Conservation (phyloP, 2,888 invertebrate genomes). For the Ernsta delagoae region DNA sequence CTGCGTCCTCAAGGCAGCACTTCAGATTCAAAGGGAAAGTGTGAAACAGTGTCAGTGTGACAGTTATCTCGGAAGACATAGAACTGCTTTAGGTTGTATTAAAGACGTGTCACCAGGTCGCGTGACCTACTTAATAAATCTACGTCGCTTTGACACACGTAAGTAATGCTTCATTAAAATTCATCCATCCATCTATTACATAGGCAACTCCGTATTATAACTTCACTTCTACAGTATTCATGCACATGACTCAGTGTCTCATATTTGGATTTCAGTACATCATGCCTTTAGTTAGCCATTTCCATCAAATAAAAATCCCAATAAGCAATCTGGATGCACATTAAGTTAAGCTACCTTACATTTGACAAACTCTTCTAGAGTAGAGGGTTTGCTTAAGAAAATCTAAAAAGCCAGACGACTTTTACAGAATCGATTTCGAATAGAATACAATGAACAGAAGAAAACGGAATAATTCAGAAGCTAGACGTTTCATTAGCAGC, state of each 20-base stretch:
- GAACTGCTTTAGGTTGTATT: constrained; percentile 27
- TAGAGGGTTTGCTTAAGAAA: too few relatives aligned
- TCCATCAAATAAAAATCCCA: neutral
- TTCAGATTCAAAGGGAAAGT: constrained; percentile 13
- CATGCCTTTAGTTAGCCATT: neutral
- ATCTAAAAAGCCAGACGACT: too few relatives aligned
- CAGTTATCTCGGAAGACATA: constrained; percentile 28
- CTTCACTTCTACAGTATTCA: too few relatives aligned
- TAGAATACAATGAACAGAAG: neutral
- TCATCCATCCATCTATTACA: too few relatives aligned
- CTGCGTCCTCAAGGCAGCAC: constrained; percentile 19
- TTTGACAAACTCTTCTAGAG: too few relatives aligned
- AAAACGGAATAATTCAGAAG: neutral
- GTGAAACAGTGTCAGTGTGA: constrained; percentile 33
- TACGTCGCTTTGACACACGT: constrained; percentile 4
- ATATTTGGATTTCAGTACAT: too few relatives aligned
- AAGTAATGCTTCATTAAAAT: neutral
- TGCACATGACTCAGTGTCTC: too few relatives aligned
- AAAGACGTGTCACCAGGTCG: constrained; percentile 34
- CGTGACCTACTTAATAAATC: constrained; percentile 23
- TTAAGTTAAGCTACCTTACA: too few relatives aligned
- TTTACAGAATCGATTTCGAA: neutral
- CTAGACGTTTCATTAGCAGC: neutral
- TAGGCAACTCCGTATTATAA: too few relatives aligned
- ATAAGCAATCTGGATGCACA: neutral